These are phyloP conservation scores for Alouatta palliata DNA, from an alignment of 2,113 vertebrate species.

Conservation along the genomic window DNA sequence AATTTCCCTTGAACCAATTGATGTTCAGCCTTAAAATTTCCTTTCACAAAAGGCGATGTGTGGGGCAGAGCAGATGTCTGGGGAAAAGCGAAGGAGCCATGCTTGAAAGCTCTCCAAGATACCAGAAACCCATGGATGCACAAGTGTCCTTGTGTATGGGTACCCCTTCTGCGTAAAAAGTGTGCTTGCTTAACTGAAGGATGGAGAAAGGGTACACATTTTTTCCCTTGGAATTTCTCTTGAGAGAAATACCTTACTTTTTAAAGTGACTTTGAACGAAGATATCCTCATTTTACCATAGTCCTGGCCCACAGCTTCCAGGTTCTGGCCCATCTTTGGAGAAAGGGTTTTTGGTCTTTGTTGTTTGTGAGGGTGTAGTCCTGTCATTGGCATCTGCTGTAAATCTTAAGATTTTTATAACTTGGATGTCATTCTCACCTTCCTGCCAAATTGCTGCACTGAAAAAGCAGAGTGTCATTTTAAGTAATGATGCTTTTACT, in stretches of 20 bases:
- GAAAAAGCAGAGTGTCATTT: slow-evolving; percentile 56
- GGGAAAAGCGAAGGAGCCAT: neutral
- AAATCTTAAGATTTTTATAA: slow-evolving; percentile 68
- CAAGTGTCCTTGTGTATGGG: neutral
- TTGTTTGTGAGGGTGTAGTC: slow-evolving; percentile 46
- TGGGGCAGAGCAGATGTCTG: neutral
- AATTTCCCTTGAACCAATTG: neutral
- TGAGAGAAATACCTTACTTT: neutral
- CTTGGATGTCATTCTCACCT: slow-evolving; percentile 40
- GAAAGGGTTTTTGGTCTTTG: neutral
- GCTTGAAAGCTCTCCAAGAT: neutral
- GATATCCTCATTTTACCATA: neutral
- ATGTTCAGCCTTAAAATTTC: neutral
- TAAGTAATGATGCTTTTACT: slow-evolving; percentile 63
- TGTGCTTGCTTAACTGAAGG: too few relatives aligned
- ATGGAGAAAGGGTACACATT: neutral
- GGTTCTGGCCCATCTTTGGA: slow-evolving; percentile 8
- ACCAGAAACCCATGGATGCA: neutral
- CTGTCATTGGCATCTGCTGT: slow-evolving; percentile 46
- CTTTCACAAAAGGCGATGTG: neutral
- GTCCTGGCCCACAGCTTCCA: neutral
- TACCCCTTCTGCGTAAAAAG: neutral
- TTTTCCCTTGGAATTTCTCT: neutral
- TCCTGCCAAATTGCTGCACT: slow-evolving; percentile 66
- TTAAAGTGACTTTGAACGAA: neutral